Percentiles rank a stretch among this genome's conserved stretches.
Evolutionary conservation across 92 coral and sea anemone species (phyloP).

Genomic region (Umimayanthus kanabou): DNA sequence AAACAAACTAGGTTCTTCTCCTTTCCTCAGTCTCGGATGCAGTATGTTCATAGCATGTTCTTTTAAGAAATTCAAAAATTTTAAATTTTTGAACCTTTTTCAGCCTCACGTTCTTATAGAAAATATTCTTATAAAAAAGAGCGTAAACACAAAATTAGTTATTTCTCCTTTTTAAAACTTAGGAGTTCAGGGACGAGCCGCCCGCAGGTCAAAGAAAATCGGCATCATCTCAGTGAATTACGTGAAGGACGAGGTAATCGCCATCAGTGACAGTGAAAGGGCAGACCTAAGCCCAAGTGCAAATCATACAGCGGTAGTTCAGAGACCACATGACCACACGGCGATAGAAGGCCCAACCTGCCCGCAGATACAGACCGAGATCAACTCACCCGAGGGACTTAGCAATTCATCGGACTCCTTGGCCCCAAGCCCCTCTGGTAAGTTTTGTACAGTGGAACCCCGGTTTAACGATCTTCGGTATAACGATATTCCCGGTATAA

Average conservation of each 20-base stretch:
- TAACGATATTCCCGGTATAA: no score
- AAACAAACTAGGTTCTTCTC: no score
- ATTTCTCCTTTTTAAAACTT: background rate
- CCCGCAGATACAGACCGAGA: constrained; percentile 8
- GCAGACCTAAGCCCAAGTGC: background rate
- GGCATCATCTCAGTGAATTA: background rate
- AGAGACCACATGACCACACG: background rate
- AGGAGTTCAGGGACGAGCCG: constrained; percentile 42
- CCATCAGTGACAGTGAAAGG: constrained; percentile 15
- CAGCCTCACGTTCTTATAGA: no score
- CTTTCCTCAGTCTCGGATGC: no score
- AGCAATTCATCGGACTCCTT: background rate
- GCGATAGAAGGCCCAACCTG: background rate
- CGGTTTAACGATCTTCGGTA: no score
- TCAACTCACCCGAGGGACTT: background rate
- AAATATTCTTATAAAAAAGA: no score
- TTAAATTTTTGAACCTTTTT: no score
- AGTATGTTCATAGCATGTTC: no score
- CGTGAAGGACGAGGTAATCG: constrained; percentile 24
- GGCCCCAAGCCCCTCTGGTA: background rate
- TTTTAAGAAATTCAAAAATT: no score
- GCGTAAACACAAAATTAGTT: background rate
- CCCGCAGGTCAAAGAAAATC: constrained; percentile 29
- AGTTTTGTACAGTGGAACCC: background rate
- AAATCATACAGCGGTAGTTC: background rate